Conservation (phyloP, 2,797 vertebrate genomes). For the Gymnopithys bicolor region DNA sequence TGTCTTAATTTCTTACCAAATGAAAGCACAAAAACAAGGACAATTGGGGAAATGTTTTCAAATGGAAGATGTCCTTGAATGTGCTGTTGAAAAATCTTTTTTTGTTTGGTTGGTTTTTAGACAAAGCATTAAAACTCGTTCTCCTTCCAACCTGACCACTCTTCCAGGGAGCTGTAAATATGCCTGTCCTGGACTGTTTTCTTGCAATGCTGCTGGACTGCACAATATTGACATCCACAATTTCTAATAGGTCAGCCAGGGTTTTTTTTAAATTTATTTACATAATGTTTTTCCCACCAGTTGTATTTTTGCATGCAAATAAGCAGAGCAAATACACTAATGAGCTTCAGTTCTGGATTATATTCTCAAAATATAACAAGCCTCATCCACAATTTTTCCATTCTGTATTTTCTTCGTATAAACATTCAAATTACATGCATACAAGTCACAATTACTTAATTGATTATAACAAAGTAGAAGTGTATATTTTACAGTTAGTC, state of each 20-base stretch:
- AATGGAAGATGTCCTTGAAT: background rate
- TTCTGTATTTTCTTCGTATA: background rate
- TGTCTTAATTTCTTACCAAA: background rate
- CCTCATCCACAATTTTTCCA: background rate
- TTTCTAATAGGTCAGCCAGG: background rate
- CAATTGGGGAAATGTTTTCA: background rate
- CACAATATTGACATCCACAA: background rate
- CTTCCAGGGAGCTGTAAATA: background rate
- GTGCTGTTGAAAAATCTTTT: background rate
- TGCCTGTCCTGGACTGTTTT: background rate
- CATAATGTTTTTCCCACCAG: background rate
- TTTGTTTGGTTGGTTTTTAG: background rate
- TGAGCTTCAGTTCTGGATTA: background rate
- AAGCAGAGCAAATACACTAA: background rate
- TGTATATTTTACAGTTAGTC: background rate
- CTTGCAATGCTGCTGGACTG: background rate
- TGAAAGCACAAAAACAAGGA: background rate
- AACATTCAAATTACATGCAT: background rate
- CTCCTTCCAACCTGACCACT: background rate
- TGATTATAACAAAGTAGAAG: background rate
- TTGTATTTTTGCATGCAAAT: background rate
- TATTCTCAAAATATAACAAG: background rate
- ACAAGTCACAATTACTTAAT: slow-evolving; percentile 20
- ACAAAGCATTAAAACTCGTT: background rate
- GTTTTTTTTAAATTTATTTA: background rate